Conservation (phyloP, 2,113 vertebrate species). For the Amphiprion ocellaris region DNA sequence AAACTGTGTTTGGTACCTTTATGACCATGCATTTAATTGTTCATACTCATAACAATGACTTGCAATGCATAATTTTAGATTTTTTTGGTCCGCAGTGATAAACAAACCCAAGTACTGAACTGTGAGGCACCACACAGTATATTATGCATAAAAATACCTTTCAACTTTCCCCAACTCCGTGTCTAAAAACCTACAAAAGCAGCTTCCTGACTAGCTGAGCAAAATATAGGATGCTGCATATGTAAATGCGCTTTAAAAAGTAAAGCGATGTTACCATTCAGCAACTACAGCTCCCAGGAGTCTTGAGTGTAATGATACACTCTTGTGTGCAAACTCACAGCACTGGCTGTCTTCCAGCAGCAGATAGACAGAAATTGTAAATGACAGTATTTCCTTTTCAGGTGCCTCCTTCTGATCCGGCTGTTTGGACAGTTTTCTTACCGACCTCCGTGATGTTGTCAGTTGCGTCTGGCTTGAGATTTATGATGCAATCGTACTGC, state of each 20-base stretch:
- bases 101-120: background rate
- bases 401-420: slow-evolving; percentile 35
- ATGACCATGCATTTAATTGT: too few relatives aligned
- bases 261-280: background rate
- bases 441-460: slow-evolving; percentile 37
- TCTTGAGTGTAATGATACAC: background rate
- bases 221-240: background rate
- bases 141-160: too few relatives aligned
- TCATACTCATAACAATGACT: too few relatives aligned
- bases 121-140: background rate
- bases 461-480: slow-evolving; percentile 36
- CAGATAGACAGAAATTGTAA: slow-evolving; percentile 24
- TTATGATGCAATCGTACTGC: slow-evolving; percentile 44
- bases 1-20: too few relatives aligned
- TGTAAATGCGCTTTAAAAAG: background rate
- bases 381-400: slow-evolving; percentile 23
- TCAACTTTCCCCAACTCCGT: too few relatives aligned
- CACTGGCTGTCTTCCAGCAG: slow-evolving; percentile 15
- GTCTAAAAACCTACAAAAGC: background rate
- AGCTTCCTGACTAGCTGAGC: background rate
- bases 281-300: slow-evolving; percentile 26
- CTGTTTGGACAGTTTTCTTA: slow-evolving; percentile 39
- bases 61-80: too few relatives aligned
- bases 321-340: background rate
- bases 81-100: background rate